Evolutionary conservation across 1,140 invertebrate species (phyloP).

Genomic region (Frieseomelitta varia): DNA sequence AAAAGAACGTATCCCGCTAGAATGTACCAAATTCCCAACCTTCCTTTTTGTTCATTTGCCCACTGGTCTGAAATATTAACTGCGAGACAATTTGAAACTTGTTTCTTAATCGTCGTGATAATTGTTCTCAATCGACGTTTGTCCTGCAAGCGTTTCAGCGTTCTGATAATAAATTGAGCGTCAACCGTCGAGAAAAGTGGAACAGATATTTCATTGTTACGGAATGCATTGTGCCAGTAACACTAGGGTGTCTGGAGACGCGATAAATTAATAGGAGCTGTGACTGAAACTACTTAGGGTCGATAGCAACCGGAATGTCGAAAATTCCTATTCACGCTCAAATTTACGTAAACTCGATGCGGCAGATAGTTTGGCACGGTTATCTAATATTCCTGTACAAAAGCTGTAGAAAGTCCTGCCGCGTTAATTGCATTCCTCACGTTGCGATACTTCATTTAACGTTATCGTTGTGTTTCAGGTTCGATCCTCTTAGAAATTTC

Average conservation of each 20-base stretch:
- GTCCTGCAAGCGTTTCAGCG: not conserved
- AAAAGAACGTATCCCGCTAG: too few relatives aligned
- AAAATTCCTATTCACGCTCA: conserved; percentile 33
- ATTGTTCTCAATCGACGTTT: not conserved
- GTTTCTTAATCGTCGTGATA: not conserved
- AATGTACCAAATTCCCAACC: too few relatives aligned
- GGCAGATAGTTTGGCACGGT: not conserved
- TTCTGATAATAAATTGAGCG: not conserved
- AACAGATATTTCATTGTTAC: conserved; percentile 8
- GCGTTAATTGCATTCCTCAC: conserved; percentile 32
- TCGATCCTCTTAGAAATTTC: not conserved
- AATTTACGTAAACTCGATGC: not conserved
- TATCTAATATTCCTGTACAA: conserved; percentile 37
- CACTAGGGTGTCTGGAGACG: not conserved
- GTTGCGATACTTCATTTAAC: conserved; percentile 8
- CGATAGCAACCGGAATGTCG: conserved; percentile 33
- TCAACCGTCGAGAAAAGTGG: not conserved
- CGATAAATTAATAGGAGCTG: conserved; percentile 30
- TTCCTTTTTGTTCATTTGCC: too few relatives aligned
- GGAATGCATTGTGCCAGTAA: conserved; percentile 11
- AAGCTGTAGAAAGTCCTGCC: not conserved
- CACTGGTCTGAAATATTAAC: not conserved
- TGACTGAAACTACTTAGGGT: conserved; percentile 1
- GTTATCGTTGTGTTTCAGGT: not conserved
- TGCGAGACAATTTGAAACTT: not conserved